Percentiles rank a stretch among this genome's conserved stretches.
These are phyloP conservation scores for Rhinichthys klamathensis DNA, from an alignment of 2,113 vertebrate species.

Conservation along the genomic window DNA sequence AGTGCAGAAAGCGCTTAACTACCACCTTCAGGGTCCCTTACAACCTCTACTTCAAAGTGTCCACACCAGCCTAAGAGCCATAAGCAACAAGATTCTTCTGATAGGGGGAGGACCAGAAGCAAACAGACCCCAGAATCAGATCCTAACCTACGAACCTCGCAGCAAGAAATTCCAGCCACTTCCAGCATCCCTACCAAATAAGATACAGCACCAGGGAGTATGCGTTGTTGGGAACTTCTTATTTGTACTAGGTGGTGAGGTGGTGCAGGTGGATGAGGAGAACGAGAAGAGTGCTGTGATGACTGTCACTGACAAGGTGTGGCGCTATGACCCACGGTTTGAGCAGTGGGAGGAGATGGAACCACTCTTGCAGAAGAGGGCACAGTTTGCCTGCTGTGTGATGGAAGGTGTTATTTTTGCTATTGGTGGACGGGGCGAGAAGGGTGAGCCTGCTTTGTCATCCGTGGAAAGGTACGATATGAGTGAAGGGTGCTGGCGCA, in stretches of 20 bases:
- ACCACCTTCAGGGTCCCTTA: constrained; percentile 80
- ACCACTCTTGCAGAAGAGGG: constrained; percentile 83
- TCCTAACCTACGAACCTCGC: constrained; percentile 82
- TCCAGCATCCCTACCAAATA: constrained; percentile 67
- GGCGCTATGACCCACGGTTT: constrained; percentile 91
- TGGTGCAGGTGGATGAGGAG: constrained; percentile 59
- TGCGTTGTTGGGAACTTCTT: constrained; percentile 89
- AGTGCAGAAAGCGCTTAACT: constrained; percentile 87
- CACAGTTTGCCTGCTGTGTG: constrained; percentile 86
- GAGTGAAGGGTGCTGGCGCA: constrained; percentile 80
- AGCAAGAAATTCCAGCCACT: constrained; percentile 79
- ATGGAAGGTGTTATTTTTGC: constrained; percentile 80
- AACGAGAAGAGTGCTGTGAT: constrained; percentile 56
- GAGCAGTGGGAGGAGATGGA: constrained; percentile 80
- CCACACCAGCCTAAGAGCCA: constrained; percentile 80
- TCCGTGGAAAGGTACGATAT: constrained; percentile 89
- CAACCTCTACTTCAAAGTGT: constrained; percentile 85
- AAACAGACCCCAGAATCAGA: constrained; percentile 73
- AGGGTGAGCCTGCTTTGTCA: constrained; percentile 63
- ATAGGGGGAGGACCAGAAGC: constrained; percentile 79
- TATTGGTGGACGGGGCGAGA: constrained; percentile 80
- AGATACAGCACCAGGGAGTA: constrained; percentile 81
- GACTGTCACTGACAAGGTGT: constrained; percentile 77
- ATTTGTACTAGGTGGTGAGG: constrained; percentile 88
- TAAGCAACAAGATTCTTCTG: constrained; percentile 78